Evolutionary conservation across 2,113 vertebrate genomes (phyloP).

Genomic region (Propithecus coquereli): DNA sequence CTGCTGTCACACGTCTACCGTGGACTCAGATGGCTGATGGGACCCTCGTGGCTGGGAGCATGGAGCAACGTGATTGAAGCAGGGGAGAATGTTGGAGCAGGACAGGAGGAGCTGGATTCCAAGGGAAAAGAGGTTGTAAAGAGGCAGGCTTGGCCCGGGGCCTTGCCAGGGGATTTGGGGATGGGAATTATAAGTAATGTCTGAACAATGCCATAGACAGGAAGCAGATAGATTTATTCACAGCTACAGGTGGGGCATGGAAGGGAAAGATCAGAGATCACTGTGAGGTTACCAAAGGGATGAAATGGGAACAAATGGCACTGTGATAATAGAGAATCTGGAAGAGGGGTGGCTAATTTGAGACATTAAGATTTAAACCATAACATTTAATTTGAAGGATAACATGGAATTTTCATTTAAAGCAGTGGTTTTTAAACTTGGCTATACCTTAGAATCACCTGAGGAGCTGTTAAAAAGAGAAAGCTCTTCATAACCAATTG

Average conservation of each 20-base stretch:
- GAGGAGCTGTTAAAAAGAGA: neutral
- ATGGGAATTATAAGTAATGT: neutral
- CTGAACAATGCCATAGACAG: neutral
- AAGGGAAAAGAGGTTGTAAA: neutral
- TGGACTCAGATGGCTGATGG: neutral
- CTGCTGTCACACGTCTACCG: neutral
- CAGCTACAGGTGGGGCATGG: neutral
- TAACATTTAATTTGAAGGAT: neutral
- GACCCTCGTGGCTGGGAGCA: neutral
- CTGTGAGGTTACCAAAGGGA: neutral
- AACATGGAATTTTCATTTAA: neutral
- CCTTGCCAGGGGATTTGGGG: neutral
- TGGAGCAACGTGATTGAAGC: neutral
- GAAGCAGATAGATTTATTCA: neutral
- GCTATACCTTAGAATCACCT: neutral
- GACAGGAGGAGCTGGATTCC: neutral
- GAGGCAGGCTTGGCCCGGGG: neutral
- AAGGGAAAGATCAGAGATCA: neutral
- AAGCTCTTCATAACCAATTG: neutral
- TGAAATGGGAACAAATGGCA: neutral
- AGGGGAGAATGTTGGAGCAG: neutral
- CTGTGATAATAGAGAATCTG: neutral
- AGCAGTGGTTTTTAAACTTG: neutral
- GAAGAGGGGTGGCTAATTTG: neutral
- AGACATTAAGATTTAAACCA: neutral